These are phyloP conservation scores for Patella pellucida DNA, from an alignment of 2,888 invertebrate genomes.

Conservation along the genomic window DNA sequence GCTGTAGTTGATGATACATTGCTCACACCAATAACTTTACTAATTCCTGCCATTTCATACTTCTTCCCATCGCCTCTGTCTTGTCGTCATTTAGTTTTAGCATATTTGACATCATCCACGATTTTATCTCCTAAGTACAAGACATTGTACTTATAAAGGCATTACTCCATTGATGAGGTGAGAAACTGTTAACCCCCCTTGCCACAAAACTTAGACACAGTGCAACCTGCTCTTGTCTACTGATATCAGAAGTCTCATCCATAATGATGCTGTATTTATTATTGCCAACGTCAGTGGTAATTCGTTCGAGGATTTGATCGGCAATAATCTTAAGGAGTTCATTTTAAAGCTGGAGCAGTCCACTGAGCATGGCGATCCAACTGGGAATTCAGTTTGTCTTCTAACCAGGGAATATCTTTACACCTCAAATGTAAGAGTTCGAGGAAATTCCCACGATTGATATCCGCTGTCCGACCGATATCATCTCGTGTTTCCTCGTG, in stretches of 20 bases:
- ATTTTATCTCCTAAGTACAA: too few species aligned
- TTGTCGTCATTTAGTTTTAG: too few species aligned
- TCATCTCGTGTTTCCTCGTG: neutral
- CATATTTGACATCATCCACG: too few species aligned
- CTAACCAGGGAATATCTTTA: conserved; percentile 4
- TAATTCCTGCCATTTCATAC: too few species aligned
- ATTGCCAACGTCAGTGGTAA: neutral
- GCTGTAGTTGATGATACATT: too few species aligned
- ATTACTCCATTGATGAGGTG: too few species aligned
- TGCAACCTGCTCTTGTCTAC: neutral
- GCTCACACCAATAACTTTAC: too few species aligned
- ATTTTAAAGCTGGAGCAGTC: neutral
- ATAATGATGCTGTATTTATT: neutral
- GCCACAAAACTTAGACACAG: neutral
- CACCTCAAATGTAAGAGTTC: neutral
- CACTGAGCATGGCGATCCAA: conserved; percentile 2
- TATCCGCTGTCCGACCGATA: neutral
- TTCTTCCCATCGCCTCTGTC: too few species aligned
- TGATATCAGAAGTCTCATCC: conserved; percentile 6
- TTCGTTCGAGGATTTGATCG: neutral
- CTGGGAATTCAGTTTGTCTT: neutral
- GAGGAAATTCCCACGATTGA: conserved; percentile 10
- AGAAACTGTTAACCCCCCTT: too few species aligned
- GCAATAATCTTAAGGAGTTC: neutral
- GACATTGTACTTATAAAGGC: too few species aligned